Base-by-base conservation (phyloP, 2,888 invertebrate genomes). In the Hemaris fuciformis region DNA sequence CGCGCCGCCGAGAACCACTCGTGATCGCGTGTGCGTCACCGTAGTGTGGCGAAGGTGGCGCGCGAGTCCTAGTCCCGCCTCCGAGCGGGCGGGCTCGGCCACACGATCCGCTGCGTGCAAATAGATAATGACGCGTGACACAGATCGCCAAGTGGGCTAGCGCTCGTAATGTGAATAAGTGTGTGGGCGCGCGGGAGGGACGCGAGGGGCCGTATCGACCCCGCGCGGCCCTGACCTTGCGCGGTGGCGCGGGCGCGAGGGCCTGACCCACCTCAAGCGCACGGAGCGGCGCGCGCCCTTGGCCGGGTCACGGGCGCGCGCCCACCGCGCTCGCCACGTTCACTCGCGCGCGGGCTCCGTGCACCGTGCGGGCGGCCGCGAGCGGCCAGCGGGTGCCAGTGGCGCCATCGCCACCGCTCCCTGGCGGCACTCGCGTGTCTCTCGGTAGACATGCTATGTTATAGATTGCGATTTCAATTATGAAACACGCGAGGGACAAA, bases 211-310 rank as follows among this genome's bases (percentile, higher is more conserved):
- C 46, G 57, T 41, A 57, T 57, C 57, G 57, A 57, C 57, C 41
- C 59, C 59, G 31, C 13, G 31, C 45, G 43, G n/a, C 15, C 60
- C 46, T 63, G 59, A 62, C 64, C 57, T 57, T 57, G 61, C 45
- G n/a, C n/a, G n/a, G n/a, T n/a, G n/a, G n/a, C n/a, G n/a, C n/a
- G n/a, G n/a, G n/a, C 64, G 6, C 15, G 15, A 6, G 46, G 56
- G 42, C 57, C 64, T 64, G 65, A 64, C 66, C 66, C 63, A 46
- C 60, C 64, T 65, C 38, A 41, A 43, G 48, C 42, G 22, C 27
- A 31, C 34, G 46, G 20, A 25, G 27, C 3, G 25, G 25, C 41
- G 15, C 46, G 38, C 46, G 38, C 22, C 22, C 34, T 22, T 22
- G n/a, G 42, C n/a, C 41, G 22, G 34, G 43, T 31, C 38, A 57